These are phyloP conservation scores for Hyalella azteca DNA, from an alignment of 2,888 invertebrate genomes.

Conservation along the genomic window DNA sequence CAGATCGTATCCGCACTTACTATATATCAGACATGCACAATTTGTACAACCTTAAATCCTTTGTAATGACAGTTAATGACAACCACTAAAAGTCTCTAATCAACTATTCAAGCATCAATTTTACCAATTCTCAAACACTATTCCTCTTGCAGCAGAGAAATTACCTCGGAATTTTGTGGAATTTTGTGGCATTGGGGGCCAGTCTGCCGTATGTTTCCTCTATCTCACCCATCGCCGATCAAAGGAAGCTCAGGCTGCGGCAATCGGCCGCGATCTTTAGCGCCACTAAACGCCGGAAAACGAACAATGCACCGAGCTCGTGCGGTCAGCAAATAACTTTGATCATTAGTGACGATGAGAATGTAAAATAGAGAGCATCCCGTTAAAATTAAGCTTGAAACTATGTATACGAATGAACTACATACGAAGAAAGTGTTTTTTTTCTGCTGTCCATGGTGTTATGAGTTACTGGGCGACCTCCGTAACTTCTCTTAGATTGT, in stretches of 20 bases:
- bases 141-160: too few species aligned
- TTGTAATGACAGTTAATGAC: too few species aligned
- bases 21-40: too few species aligned
- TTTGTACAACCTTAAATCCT: too few species aligned
- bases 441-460: too few species aligned
- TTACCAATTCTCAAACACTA: not conserved
- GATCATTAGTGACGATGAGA: constrained; percentile 18
- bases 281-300: not conserved
- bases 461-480: too few species aligned
- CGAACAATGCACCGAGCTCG: constrained; percentile 20
- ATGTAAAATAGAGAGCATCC: constrained; percentile 5
- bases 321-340: constrained; percentile 26
- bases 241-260: not conserved
- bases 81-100: not conserved
- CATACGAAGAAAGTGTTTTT: too few species aligned
- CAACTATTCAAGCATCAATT: not conserved
- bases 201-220: constrained; percentile 11
- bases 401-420: too few species aligned
- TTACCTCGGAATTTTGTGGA: not conserved
- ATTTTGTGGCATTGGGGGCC: not conserved
- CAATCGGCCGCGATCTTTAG: constrained; percentile 29
- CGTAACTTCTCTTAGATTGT: too few species aligned
- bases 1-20: too few species aligned
- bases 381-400: too few species aligned
- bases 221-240: constrained; percentile 19